These are phyloP conservation scores for Tragelaphus strepsiceros DNA, from an alignment of 2,113 vertebrate species.

Conservation along the genomic window DNA sequence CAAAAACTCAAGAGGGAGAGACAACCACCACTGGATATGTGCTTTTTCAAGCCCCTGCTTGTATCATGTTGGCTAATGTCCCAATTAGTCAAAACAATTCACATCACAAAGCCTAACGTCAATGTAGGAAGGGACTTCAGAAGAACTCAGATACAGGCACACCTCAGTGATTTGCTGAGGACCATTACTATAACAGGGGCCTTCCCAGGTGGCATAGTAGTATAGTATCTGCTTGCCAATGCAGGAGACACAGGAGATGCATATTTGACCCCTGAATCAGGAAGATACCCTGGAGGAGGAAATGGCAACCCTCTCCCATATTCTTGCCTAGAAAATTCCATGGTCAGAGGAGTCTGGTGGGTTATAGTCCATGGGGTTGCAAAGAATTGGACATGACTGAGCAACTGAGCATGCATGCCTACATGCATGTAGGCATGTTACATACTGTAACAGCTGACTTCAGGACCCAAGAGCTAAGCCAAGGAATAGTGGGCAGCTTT, in stretches of 20 bases:
- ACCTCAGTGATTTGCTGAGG: neutral
- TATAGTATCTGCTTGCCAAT: neutral
- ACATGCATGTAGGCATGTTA: neutral
- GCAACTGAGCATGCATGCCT: neutral
- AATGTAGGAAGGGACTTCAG: neutral
- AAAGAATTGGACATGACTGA: neutral
- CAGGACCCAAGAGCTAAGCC: neutral
- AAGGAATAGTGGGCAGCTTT: neutral
- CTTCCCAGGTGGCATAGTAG: neutral
- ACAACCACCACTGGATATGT: neutral
- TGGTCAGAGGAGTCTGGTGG: neutral
- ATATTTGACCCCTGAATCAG: neutral
- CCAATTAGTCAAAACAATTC: neutral
- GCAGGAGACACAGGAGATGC: neutral
- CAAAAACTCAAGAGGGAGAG: neutral
- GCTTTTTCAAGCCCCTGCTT: neutral
- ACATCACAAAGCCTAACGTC: neutral
- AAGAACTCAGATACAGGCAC: neutral
- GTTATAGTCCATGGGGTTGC: neutral
- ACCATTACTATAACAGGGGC: neutral
- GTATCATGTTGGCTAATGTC: neutral
- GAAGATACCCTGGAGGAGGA: neutral
- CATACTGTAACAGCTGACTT: neutral
- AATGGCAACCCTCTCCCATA: neutral
- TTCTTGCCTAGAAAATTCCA: neutral